Conservation (phyloP, 2,888 invertebrate genomes). For the Anthrax anthrax region DNA sequence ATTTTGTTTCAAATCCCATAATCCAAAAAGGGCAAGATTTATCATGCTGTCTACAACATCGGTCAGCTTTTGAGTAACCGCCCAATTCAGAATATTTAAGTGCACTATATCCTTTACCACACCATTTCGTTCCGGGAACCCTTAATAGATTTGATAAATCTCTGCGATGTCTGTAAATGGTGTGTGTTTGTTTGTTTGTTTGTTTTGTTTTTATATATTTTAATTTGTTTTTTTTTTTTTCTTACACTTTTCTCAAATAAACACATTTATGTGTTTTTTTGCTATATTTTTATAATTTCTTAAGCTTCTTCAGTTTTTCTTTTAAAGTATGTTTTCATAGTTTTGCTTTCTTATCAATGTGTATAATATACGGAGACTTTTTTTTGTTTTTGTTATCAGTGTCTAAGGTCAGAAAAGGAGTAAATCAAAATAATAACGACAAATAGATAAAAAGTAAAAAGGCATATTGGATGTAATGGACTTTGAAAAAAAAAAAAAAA, state of each 20-base stretch:
- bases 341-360: no score
- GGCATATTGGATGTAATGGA: no score
- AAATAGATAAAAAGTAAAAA: no score
- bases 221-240: constrained; percentile 3
- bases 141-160: constrained; percentile 48
- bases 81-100: constrained; percentile 64
- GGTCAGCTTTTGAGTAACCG: constrained; percentile 60
- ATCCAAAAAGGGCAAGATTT: constrained; percentile 65
- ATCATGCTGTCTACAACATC: constrained; percentile 74
- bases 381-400: no score
- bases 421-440: no score
- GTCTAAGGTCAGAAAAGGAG: no score
- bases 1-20: constrained; percentile 62
- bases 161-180: constrained; percentile 32
- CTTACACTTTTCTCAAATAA: background rate
- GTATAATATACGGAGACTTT: background rate
- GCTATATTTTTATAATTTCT: background rate
- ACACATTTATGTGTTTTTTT: background rate
- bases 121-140: constrained; percentile 82
- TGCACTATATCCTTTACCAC: constrained; percentile 69
- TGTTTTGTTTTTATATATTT: background rate
- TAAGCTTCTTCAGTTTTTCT: background rate
- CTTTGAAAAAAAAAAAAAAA: no score
- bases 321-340: no score
- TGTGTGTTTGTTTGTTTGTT: background rate